Percentiles rank a stretch among this genome's conserved stretches.
phyloP scores from a whole-genome alignment of 2,113 vertebrate genomes.

The Nymphicus hollandicus region DNA sequence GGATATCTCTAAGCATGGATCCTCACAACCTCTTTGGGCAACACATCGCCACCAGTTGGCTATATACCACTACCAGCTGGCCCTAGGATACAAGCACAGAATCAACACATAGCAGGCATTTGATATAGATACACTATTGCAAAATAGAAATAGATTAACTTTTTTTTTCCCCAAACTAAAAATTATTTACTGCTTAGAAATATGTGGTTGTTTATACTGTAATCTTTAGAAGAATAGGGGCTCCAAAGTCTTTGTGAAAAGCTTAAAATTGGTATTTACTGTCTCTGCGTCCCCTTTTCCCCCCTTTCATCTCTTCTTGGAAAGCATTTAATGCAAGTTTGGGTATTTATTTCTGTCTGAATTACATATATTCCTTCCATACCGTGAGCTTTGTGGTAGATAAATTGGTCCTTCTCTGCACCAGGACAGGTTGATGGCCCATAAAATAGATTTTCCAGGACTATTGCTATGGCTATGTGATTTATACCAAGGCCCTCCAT shows the following conservation, averaged over 20 bases:
- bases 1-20: neutral
- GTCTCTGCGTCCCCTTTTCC: neutral
- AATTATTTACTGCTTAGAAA: neutral
- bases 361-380: neutral
- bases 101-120: neutral
- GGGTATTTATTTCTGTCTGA: neutral
- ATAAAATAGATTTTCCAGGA: conserved; percentile 33
- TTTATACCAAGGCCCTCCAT: neutral
- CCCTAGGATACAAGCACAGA: neutral
- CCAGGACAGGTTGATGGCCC: conserved; percentile 4
- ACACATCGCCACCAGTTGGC: neutral
- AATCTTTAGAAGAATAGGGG: neutral
- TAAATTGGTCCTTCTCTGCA: neutral
- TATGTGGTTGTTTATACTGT: neutral
- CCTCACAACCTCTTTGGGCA: neutral
- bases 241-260: neutral
- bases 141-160: neutral
- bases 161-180: neutral
- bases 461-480: neutral
- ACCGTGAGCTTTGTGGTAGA: neutral
- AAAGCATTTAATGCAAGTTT: neutral
- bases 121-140: neutral
- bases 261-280: neutral
- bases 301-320: neutral
- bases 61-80: neutral